These are phyloP conservation scores for Neomorphus geoffroyi DNA, from an alignment of 2,797 vertebrate genomes.

Conservation along the genomic window DNA sequence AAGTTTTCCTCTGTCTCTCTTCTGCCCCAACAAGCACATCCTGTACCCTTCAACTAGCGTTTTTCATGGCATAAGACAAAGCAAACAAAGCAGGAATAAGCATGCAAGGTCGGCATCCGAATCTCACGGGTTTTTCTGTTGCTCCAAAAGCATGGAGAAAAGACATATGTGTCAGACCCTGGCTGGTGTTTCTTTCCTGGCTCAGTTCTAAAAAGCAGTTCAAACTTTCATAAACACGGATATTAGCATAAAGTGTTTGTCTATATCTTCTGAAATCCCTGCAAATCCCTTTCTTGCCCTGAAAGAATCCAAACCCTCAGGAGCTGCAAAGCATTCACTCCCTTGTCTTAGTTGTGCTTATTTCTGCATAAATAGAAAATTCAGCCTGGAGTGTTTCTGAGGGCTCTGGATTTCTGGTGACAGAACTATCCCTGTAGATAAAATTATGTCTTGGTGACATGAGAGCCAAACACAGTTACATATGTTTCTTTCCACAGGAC, in stretches of 20 bases:
- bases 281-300: not conserved
- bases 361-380: not conserved
- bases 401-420: not conserved
- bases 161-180: not conserved
- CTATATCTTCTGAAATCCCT: not conserved
- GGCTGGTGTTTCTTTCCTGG: not conserved
- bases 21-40: not conserved
- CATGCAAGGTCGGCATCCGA: rapidly evolving
- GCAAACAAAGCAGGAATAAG: not conserved
- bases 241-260: not conserved
- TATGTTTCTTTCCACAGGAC: rapidly evolving
- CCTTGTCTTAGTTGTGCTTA: not conserved
- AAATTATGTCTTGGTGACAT: not conserved
- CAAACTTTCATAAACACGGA: not conserved
- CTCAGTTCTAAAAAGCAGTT: not conserved
- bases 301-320: not conserved
- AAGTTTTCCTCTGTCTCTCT: not conserved
- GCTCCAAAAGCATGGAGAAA: not conserved
- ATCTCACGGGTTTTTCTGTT: not conserved
- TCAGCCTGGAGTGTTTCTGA: not conserved
- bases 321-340: not conserved
- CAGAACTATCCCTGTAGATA: not conserved
- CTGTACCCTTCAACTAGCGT: not conserved
- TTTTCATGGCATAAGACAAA: not conserved
- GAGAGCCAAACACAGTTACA: not conserved